A percentile compares a stretch with the other conserved stretches of the same genome.
Conservation (phyloP, 2,888 invertebrate genomes). For the Baccha elongata region DNA sequence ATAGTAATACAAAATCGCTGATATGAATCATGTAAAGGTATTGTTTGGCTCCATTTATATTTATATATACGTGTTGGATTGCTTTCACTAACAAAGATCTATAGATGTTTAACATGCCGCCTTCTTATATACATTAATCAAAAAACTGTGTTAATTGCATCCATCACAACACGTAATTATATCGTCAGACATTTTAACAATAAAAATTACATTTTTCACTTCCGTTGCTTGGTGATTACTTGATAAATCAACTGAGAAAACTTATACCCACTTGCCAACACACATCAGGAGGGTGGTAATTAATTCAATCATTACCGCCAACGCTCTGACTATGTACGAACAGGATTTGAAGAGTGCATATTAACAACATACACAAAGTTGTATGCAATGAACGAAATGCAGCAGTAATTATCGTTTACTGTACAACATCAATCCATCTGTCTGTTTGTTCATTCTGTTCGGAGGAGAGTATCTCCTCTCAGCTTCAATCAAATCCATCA, state of each 20-base stretch:
- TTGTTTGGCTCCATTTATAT: too few relatives aligned
- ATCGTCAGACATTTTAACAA: conserved; percentile 42
- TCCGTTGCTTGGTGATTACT: conserved; percentile 60
- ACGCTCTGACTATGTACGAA: conserved; percentile 58
- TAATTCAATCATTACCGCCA: conserved; percentile 73
- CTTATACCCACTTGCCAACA: not conserved
- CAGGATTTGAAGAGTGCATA: conserved; percentile 43
- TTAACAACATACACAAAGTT: conserved; percentile 64
- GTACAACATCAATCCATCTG: conserved; percentile 67
- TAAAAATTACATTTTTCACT: conserved; percentile 42
- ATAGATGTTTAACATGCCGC: too few relatives aligned
- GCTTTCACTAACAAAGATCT: too few relatives aligned
- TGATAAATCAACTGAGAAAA: conserved; percentile 66
- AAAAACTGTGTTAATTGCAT: conserved; percentile 67
- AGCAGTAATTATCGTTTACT: conserved; percentile 69
- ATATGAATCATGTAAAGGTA: too few relatives aligned
- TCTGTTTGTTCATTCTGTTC: conserved; percentile 43
- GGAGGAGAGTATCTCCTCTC: conserved; percentile 43
- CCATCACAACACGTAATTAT: conserved; percentile 62
- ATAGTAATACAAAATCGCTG: too few relatives aligned
- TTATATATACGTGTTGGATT: too few relatives aligned
- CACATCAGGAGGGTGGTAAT: conserved; percentile 56
- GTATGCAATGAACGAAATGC: conserved; percentile 62
- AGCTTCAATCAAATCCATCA: conserved; percentile 66
- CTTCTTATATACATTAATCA: too few relatives aligned